Conservation (phyloP, 2,888 invertebrate species). For the Sclerodermus sp. region DNA sequence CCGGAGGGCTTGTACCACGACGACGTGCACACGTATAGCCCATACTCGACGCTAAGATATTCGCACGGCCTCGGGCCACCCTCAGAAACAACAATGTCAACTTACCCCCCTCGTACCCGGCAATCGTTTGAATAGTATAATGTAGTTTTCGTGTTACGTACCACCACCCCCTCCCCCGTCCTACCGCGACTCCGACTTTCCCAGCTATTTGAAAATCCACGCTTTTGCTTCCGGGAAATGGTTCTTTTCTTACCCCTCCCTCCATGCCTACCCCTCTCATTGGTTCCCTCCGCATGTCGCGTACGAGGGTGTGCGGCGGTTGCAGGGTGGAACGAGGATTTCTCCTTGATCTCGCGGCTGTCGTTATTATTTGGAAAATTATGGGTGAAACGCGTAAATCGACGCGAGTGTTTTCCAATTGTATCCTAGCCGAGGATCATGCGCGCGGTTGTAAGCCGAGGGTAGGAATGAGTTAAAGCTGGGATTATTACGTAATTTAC, state of each 20-base stretch:
- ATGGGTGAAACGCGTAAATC: background rate
- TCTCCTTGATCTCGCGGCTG: too few species aligned
- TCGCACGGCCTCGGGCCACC: constrained; percentile 46
- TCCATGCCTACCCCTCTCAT: too few species aligned
- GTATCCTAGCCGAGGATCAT: constrained; percentile 45
- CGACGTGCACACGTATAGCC: constrained; percentile 19
- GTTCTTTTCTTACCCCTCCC: too few species aligned
- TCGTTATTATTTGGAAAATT: too few species aligned
- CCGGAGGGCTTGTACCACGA: constrained; percentile 27
- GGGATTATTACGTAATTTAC: constrained; percentile 53
- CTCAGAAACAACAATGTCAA: constrained; percentile 56
- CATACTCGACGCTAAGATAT: constrained; percentile 45
- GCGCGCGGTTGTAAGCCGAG: constrained; percentile 43
- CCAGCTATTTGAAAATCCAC: too few species aligned
- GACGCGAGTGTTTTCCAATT: constrained; percentile 37
- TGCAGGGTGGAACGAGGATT: too few species aligned
- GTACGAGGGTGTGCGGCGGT: too few species aligned
- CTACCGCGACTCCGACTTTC: too few species aligned
- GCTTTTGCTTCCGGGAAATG: too few species aligned
- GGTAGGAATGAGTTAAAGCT: constrained; percentile 48
- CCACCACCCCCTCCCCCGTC: background rate
- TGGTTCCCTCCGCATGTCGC: too few species aligned
- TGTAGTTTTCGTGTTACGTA: constrained; percentile 48
- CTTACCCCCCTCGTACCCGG: constrained; percentile 41
- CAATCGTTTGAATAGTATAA: constrained; percentile 52